A percentile compares a stretch with the other conserved stretches of the same genome.
phyloP scores from a whole-genome alignment of 1,140 invertebrate genomes.

The Aphidius gifuensis region DNA sequence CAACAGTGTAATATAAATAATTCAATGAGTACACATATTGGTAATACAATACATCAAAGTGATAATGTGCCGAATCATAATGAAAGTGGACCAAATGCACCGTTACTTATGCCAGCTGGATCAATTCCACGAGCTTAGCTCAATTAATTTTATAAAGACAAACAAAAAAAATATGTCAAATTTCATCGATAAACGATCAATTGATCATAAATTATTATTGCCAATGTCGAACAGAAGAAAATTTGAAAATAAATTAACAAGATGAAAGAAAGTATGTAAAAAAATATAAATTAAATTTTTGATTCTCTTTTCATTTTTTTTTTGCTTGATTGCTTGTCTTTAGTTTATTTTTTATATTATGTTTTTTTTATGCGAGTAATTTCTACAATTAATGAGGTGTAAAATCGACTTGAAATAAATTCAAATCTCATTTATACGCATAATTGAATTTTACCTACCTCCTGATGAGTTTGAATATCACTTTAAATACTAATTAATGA shows the following conservation, averaged over 20 bases:
- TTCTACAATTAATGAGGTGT: too few species aligned
- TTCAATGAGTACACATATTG: constrained; percentile 3
- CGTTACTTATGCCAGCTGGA: constrained; percentile 41
- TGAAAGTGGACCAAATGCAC: constrained; percentile 44
- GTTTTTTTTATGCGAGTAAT: too few species aligned
- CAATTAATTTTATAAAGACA: not conserved
- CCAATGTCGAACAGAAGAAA: not conserved
- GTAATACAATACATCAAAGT: constrained; percentile 30
- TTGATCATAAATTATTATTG: not conserved
- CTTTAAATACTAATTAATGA: too few species aligned
- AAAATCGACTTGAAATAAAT: too few species aligned
- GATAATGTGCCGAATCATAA: constrained; percentile 45
- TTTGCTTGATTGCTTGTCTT: too few species aligned
- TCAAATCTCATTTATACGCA: too few species aligned
- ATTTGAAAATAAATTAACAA: not conserved
- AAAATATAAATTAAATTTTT: too few species aligned
- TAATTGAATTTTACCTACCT: too few species aligned
- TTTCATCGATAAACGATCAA: not conserved
- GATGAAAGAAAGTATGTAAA: too few species aligned
- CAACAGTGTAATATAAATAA: constrained; percentile 12
- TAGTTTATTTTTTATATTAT: too few species aligned
- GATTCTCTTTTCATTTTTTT: too few species aligned
- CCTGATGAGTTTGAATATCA: too few species aligned
- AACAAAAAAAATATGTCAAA: not conserved
- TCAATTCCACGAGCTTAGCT: constrained; percentile 41